Base-by-base conservation (phyloP, 92 coral and sea anemone species). In the Porites evermanni region DNA sequence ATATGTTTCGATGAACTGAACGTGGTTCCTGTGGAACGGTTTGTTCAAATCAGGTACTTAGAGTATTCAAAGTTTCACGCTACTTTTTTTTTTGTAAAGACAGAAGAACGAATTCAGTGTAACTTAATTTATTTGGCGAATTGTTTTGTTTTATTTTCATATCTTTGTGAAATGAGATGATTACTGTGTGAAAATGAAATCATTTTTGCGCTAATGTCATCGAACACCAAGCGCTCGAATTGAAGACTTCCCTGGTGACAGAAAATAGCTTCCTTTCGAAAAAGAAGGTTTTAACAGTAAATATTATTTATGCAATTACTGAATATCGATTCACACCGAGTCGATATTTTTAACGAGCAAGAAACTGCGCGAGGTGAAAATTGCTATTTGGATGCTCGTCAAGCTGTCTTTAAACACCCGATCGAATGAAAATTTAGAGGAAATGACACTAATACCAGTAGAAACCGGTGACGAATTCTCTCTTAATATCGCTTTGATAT, bases 261-360 rank as follows among this genome's bases (percentile, higher is more conserved):
- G 6, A 80, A 56, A 70, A 58, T 26, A 81, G 53, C 17, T 77
- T 71, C 14, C 14, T 56, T 58, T 81, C 50, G 21, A 56, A 19
- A 47, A 18, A 58, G 2, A 7, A 54, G 50, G 12, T 54, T 70
- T 14, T 65, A 12, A 61, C 11, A 58, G 67, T 38, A 58, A 70
- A 18, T 44, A 69, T 56, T 26, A 68, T 11, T 10, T 4, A 23
- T 14, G 13, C 17, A 54, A 59, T 7, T 19, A 81, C 60, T 38
- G 23, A 58, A 81, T 81, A 81, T 81, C 85, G 69, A 16, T 32
- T n/a, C 77, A 19, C 53, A 52, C 38, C 29, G 58, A 10, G 21
- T 52, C 86, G 78, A 70, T 70, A 81, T 81, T 70, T 58, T 56
- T 81, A 81, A 81, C 78, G 86, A 81, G 67, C 29, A 64, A 12